Conservation (phyloP, 2,113 vertebrate genomes). For the Carassius auratus region DNA sequence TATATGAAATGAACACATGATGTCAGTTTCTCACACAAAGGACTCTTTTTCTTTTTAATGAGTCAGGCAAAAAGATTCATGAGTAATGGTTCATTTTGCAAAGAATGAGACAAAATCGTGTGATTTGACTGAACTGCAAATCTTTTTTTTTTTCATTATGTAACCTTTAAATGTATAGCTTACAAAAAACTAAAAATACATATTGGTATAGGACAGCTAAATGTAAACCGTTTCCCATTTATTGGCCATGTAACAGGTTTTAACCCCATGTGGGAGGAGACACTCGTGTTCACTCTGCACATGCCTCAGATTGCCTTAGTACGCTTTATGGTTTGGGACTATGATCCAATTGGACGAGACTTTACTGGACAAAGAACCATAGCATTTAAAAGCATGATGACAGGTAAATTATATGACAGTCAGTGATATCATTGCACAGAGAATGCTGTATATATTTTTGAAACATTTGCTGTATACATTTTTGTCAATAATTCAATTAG, state of each 20-base stretch:
- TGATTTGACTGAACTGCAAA: not conserved
- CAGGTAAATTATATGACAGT: constrained; percentile 76
- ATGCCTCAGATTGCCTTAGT: constrained; percentile 91
- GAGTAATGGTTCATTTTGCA: too few species aligned
- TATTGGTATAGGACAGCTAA: not conserved
- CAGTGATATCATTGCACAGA: not conserved
- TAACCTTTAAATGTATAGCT: not conserved
- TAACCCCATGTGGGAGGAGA: constrained; percentile 99
- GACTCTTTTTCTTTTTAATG: too few species aligned
- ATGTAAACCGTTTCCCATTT: not conserved
- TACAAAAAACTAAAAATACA: too few species aligned
- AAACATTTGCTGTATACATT: not conserved
- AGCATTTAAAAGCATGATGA: constrained; percentile 92
- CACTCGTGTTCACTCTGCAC: constrained; percentile 87
- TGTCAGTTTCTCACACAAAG: too few species aligned
- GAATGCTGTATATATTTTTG: not conserved
- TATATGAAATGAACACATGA: too few species aligned
- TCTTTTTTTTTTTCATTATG: not conserved
- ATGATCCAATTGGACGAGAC: constrained; percentile 91
- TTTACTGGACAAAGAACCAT: constrained; percentile 95
- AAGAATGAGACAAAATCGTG: too few species aligned
- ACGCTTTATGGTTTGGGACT: constrained; percentile 95
- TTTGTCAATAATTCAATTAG: not conserved
- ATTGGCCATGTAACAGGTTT: constrained; percentile 78
- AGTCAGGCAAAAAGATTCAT: too few species aligned